A percentile compares a stretch with the other conserved stretches of the same genome.
Evolutionary conservation across 2,113 vertebrate species (phyloP).

Genomic region (Crocuta crocuta): DNA sequence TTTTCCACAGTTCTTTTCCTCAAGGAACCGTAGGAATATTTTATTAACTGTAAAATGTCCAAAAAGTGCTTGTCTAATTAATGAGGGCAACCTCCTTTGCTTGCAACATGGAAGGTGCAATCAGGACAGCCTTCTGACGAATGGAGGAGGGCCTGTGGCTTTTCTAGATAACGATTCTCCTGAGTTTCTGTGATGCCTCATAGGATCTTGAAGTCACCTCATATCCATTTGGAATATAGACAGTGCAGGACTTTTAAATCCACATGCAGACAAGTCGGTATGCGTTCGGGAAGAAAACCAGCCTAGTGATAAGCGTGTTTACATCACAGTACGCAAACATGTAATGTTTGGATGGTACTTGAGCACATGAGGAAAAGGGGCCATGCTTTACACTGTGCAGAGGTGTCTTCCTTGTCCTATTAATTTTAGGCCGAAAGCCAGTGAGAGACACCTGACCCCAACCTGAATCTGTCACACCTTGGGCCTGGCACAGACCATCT

Average conservation of each 20-base stretch:
- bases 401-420: slow-evolving; percentile 50
- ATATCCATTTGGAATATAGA: background rate
- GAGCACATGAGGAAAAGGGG: slow-evolving; percentile 13
- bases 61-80: background rate
- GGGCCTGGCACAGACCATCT: background rate
- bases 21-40: background rate
- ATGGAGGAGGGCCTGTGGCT: background rate
- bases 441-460: slow-evolving; percentile 16
- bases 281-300: background rate
- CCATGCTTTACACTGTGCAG: background rate
- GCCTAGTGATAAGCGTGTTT: background rate
- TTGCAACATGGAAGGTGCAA: no score
- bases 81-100: background rate
- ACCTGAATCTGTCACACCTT: background rate
- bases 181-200: background rate
- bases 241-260: background rate
- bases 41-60: background rate
- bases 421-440: slow-evolving; percentile 61
- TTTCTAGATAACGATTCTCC: background rate
- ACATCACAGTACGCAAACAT: background rate
- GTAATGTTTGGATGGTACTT: background rate
- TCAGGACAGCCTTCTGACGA: background rate
- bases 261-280: background rate
- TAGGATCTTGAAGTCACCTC: background rate
- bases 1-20: background rate